These are phyloP conservation scores for Mycalesis mineus DNA, from an alignment of 2,888 invertebrate species.

Conservation along the genomic window DNA sequence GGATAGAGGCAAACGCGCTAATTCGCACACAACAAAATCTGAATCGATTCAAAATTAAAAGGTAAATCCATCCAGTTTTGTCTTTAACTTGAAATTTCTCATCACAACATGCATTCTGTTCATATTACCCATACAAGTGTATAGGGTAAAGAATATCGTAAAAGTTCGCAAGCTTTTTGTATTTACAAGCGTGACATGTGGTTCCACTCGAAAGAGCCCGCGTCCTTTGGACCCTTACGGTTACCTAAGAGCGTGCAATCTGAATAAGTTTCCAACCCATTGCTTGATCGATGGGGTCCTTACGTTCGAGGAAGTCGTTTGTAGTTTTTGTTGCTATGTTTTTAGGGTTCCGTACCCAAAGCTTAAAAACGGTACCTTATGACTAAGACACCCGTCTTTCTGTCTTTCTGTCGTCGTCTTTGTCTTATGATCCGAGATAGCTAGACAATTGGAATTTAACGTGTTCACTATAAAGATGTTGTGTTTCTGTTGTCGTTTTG, in stretches of 20 bases:
- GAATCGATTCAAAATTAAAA: too few relatives aligned
- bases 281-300: conserved; percentile 4
- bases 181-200: conserved; percentile 21
- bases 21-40: too few relatives aligned
- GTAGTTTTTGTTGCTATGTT: conserved; percentile 1
- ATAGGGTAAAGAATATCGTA: not conserved
- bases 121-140: not conserved
- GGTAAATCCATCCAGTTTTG: too few relatives aligned
- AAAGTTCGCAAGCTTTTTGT: conserved; percentile 3
- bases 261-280: conserved; percentile 14
- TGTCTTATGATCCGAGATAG: too few relatives aligned
- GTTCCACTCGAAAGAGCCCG: conserved; percentile 19
- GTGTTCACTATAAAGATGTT: too few relatives aligned
- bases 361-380: too few relatives aligned
- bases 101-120: not conserved
- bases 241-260: conserved; percentile 4
- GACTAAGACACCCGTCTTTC: too few relatives aligned
- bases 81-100: not conserved
- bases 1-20: too few relatives aligned
- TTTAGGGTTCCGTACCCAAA: too few relatives aligned
- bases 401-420: too few relatives aligned
- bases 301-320: conserved; percentile 3
- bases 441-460: too few relatives aligned
- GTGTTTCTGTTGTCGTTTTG: too few relatives aligned
- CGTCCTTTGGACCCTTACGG: conserved; percentile 7